Conservation (phyloP, 1,140 invertebrate genomes). For the Zaprionus taronus region DNA sequence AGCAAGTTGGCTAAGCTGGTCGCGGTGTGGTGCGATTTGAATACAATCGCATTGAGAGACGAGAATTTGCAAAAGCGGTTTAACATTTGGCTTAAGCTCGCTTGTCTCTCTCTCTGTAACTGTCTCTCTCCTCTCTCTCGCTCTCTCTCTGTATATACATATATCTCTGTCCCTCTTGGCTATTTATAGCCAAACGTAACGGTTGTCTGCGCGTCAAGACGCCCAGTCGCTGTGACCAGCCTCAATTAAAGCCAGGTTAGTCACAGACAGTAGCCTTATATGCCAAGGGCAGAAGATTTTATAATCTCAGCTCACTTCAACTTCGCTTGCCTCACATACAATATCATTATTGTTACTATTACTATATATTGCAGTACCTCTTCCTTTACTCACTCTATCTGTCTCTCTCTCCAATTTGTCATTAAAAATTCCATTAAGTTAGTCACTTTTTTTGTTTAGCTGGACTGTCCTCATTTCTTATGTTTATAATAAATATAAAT, state of each 20-base stretch:
- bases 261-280: conserved; percentile 68
- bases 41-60: conserved; percentile 67
- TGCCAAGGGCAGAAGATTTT: conserved; percentile 68
- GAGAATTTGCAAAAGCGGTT: conserved; percentile 65
- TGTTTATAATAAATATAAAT: conserved; percentile 63
- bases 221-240: conserved; percentile 30
- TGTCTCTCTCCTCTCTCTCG: neutral
- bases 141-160: neutral
- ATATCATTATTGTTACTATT: conserved; percentile 38
- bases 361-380: neutral
- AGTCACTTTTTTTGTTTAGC: conserved; percentile 54
- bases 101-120: conserved; percentile 17
- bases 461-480: conserved; percentile 53
- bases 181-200: conserved; percentile 2
- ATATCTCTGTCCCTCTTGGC: neutral
- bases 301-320: conserved; percentile 31
- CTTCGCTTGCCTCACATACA: conserved; percentile 45
- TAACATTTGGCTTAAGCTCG: conserved; percentile 38
- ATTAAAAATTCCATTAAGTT: conserved; percentile 59
- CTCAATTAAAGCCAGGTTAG: conserved; percentile 68
- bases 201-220: conserved; percentile 11
- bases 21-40: conserved; percentile 56
- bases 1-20: conserved; percentile 51
- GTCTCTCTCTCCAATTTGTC: conserved; percentile 11
- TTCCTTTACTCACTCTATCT: neutral